Conservation (phyloP, 2,797 vertebrate genomes). For the Tachyglossus aculeatus region DNA sequence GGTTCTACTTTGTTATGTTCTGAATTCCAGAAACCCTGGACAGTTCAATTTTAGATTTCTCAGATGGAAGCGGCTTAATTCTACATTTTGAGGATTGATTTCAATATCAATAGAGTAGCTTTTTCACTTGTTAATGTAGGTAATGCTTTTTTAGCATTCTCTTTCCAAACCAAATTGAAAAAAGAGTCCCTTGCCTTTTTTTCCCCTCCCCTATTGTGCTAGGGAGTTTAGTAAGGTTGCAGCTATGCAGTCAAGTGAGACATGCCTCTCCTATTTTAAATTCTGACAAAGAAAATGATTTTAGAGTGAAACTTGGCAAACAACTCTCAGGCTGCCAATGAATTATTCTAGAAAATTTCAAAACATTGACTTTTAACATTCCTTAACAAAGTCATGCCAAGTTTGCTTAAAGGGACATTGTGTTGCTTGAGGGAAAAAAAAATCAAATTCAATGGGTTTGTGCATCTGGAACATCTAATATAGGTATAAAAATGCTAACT, state of each 20-base stretch:
- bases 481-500: constrained; percentile 50
- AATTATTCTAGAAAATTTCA: constrained; percentile 54
- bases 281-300: constrained; percentile 52
- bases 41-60: no score
- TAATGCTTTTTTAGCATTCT: no score
- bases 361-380: constrained; percentile 55
- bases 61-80: no score
- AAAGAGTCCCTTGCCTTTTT: neutral
- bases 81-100: no score
- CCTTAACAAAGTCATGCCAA: constrained; percentile 41
- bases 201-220: neutral
- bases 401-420: constrained; percentile 52
- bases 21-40: no score
- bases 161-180: no score
- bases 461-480: constrained; percentile 54
- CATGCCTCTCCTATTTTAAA: constrained; percentile 36
- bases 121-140: no score
- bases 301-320: constrained; percentile 61
- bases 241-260: constrained; percentile 32
- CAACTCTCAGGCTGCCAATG: constrained; percentile 46
- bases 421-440: constrained; percentile 54
- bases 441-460: constrained; percentile 43
- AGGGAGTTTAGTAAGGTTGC: constrained; percentile 7
- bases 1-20: no score
- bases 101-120: no score